Evolutionary conservation across 2,888 invertebrate genomes (phyloP).

Genomic region (Idaea aversata): DNA sequence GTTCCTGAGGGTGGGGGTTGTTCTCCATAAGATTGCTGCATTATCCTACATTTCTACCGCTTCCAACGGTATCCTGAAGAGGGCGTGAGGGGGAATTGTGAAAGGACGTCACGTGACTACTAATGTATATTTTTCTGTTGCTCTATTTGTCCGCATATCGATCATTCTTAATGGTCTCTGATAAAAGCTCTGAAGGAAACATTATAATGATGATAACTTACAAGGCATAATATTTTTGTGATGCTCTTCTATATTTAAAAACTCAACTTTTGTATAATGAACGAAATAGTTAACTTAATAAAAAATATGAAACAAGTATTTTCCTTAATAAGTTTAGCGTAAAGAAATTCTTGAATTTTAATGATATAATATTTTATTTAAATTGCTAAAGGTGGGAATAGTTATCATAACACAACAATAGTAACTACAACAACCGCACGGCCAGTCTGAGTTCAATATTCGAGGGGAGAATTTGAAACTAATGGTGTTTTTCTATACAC

Average conservation of each 20-base stretch:
- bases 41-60: conserved; percentile 76
- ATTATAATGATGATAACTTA: background rate
- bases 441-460: conserved; percentile 9
- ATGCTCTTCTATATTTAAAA: too few species aligned
- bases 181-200: conserved; percentile 15
- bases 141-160: conserved; percentile 54
- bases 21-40: conserved; percentile 66
- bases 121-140: conserved; percentile 60
- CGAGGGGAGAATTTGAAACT: conserved; percentile 25
- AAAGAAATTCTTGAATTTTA: conserved; percentile 1
- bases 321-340: background rate
- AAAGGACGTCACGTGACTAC: conserved; percentile 47
- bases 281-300: background rate
- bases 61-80: conserved; percentile 62
- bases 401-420: background rate
- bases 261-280: background rate
- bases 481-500: conserved; percentile 39
- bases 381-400: background rate
- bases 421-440: background rate
- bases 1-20: conserved; percentile 47
- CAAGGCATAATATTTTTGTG: background rate
- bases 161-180: conserved; percentile 36
- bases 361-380: background rate
- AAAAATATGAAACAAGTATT: background rate
- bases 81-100: conserved; percentile 50